These are phyloP conservation scores for Meloidogyne chitwoodi DNA, from an alignment of 1,140 invertebrate species.

Conservation along the genomic window DNA sequence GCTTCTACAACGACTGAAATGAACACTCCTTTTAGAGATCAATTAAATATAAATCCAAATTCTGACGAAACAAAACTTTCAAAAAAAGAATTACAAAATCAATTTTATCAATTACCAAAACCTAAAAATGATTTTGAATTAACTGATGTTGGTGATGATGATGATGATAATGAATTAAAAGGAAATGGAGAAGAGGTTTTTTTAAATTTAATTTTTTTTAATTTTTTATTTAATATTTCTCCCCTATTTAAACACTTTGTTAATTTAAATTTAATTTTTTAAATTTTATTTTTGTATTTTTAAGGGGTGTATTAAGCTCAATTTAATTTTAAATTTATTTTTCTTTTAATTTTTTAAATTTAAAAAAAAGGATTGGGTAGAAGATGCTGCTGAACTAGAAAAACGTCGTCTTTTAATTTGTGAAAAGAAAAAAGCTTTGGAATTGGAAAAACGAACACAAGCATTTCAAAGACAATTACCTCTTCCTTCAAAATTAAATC, in stretches of 20 bases:
- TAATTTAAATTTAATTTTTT: no score
- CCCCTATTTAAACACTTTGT: no score
- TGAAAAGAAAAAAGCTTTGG: slow-evolving; percentile 33
- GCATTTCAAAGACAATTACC: slow-evolving; percentile 84
- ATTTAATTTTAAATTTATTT: no score
- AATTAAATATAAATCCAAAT: slow-evolving; percentile 87
- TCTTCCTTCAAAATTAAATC: slow-evolving; percentile 72
- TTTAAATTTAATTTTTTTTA: neutral
- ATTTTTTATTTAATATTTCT: neutral
- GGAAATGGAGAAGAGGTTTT: neutral
- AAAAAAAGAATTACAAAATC: slow-evolving; percentile 70
- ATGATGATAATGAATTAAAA: slow-evolving; percentile 40
- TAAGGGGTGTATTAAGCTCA: no score
- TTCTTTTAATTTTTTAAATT: neutral
- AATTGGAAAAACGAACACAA: slow-evolving; percentile 71
- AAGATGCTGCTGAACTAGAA: slow-evolving; percentile 49
- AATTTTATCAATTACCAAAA: slow-evolving; percentile 74
- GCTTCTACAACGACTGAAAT: slow-evolving; percentile 31
- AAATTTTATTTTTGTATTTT: no score
- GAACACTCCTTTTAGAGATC: slow-evolving; percentile 78
- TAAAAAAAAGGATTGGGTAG: slow-evolving; percentile 53
- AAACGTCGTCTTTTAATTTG: slow-evolving; percentile 35
- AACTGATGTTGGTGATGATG: slow-evolving; percentile 72
- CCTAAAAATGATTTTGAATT: slow-evolving; percentile 98
- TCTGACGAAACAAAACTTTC: slow-evolving; percentile 61